Conservation (phyloP, 1,140 invertebrate species). For the Drosophila jambulina region DNA sequence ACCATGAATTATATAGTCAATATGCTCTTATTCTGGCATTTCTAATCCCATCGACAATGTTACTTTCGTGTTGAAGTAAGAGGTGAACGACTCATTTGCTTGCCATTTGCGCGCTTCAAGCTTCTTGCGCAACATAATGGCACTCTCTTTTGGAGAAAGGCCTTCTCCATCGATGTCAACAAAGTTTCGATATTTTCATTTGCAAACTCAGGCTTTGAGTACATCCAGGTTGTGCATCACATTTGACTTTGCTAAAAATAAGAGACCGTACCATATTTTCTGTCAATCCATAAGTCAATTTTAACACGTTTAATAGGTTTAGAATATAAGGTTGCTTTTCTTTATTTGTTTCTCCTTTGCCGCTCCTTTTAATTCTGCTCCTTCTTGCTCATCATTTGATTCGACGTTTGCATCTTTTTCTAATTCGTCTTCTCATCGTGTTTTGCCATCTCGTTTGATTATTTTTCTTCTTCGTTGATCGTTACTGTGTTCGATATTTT, state of each 20-base stretch:
- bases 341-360: not conserved
- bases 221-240: not conserved
- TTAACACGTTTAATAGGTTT: slow-evolving; percentile 1
- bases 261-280: not conserved
- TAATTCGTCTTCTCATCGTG: not conserved
- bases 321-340: not conserved
- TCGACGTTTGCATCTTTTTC: no score
- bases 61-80: not conserved
- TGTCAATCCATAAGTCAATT: not conserved
- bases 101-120: no score
- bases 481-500: no score
- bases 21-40: not conserved
- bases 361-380: no score
- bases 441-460: not conserved
- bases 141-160: not conserved
- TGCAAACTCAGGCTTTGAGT: not conserved
- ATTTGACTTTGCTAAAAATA: not conserved
- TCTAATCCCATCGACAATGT: not conserved
- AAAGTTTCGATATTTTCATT: not conserved
- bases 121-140: not conserved
- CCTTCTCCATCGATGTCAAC: no score
- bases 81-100: not conserved
- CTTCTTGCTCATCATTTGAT: not conserved
- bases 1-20: no score
- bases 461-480: no score